These are phyloP conservation scores for Acanthurus tractus DNA, from an alignment of 2,797 vertebrate genomes.

Conservation along the genomic window DNA sequence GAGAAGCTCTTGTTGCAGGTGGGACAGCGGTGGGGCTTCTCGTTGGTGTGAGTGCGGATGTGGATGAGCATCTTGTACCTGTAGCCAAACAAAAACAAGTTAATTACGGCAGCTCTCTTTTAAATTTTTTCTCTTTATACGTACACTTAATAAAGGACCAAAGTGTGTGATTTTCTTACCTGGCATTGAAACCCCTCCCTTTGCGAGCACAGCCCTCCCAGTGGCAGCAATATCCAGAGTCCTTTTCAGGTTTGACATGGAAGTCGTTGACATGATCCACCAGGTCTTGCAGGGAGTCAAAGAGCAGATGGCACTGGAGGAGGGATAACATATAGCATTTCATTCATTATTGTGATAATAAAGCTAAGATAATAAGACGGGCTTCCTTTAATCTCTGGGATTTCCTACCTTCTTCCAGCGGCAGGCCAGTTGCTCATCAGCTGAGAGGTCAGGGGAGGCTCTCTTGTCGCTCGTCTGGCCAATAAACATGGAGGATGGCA, in stretches of 20 bases:
- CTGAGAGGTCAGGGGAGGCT: constrained; percentile 90
- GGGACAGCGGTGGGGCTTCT: constrained; percentile 96
- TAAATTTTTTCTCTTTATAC: neutral
- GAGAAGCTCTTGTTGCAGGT: constrained; percentile 99
- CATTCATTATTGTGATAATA: neutral
- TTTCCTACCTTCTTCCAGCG: constrained; percentile 92
- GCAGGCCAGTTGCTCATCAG: constrained; percentile 94
- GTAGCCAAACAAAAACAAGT: constrained; percentile 11
- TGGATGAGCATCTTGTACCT: constrained; percentile 99
- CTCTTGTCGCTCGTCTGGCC: constrained; percentile 89
- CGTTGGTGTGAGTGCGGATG: constrained; percentile 97
- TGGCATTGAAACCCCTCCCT: constrained; percentile 96
- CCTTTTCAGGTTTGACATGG: constrained; percentile 96
- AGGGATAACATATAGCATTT: constrained; percentile 14
- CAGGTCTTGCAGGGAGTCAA: constrained; percentile 95
- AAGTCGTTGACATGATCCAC: constrained; percentile 98
- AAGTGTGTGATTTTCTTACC: constrained; percentile 78
- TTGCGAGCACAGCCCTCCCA: constrained; percentile 98
- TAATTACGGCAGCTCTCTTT: neutral
- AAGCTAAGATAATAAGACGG: neutral
- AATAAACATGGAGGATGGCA: constrained; percentile 92
- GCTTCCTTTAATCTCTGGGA: neutral
- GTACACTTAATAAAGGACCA: neutral
- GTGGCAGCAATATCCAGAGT: constrained; percentile 96
- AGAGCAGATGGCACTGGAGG: constrained; percentile 94